Base-by-base conservation (phyloP, 2,888 invertebrate genomes). In the Heliconius erato region DNA sequence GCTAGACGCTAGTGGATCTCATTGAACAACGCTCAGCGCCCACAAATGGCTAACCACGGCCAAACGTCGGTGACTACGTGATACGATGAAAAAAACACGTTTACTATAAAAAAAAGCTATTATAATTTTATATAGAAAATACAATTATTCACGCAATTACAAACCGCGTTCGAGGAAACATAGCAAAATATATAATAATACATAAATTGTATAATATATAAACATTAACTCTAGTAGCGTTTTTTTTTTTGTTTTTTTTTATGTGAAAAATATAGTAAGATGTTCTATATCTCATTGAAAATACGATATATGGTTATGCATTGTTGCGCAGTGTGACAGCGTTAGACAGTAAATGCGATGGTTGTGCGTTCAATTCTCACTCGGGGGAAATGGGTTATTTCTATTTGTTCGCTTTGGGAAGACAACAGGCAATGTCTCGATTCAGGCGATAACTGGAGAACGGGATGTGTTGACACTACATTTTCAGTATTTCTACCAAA, bases 161-260 rank as follows among this genome's bases (percentile, higher is more conserved):
- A 44, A 72, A 63, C 63, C 26, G 59, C 76, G 35, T 26, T 63
- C 40, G 26, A 76, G 76, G 76, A 76, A 76, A 76, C 23, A 54
- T 54, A 2, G 23, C 0, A 54, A 74, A 28, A 54, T 72, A 49
- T 49, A 54, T 6, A 26, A 28, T 71, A 40, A 49, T 44, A 32
- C 28, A 23, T 35, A 35, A 67, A 2, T 67, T 32, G 16, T 28
- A 67, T 2, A 67, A 32, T 67, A 28, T 67, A 16, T 32, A 67
- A 28, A 67, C 16, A 0, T 14, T 16, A 6, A 14, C 26, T 67
- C 16, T 28, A 28, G 26, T 26, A 28, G 11, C 1, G 19, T 63
- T 65, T 19, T 49, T n/a, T 49, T 49, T 49, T 59, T 59, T 0
- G 0, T 59, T 23, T n/a, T 59, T 59, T 23, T n/a, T 59, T 54